A percentile compares a stretch with the other conserved stretches of the same genome.
These are phyloP conservation scores for Atrina japonica DNA, from an alignment of 2,888 invertebrate species.

Conservation along the genomic window DNA sequence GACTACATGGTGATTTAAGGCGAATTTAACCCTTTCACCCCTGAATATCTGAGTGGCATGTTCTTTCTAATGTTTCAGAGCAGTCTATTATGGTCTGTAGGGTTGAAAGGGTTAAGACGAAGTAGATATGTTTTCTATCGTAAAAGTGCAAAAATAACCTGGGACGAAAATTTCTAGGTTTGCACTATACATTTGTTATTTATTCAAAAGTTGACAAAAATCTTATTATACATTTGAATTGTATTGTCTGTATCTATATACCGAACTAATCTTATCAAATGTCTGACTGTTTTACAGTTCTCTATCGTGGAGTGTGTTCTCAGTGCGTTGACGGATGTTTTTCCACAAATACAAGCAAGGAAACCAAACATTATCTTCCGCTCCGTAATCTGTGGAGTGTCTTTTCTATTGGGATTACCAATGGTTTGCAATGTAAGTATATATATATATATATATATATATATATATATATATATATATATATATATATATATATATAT, in stretches of 20 bases:
- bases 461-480: not conserved
- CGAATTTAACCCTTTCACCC: too few relatives aligned
- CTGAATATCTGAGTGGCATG: too few relatives aligned
- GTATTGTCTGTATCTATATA: too few relatives aligned
- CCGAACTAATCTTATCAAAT: too few relatives aligned
- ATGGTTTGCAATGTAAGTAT: conserved; percentile 73
- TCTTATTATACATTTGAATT: not conserved
- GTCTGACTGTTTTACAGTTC: conserved; percentile 76
- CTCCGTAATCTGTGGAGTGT: conserved; percentile 59
- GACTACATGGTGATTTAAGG: too few relatives aligned
- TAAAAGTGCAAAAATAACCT: too few relatives aligned
- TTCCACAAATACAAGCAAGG: conserved; percentile 62
- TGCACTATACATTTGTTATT: not conserved
- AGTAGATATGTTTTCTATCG: too few relatives aligned
- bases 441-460: not conserved
- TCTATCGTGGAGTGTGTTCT: conserved; percentile 80
- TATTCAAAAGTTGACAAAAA: not conserved
- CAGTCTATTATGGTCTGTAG: too few relatives aligned
- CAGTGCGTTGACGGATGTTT: conserved; percentile 79
- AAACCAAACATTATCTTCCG: conserved; percentile 72
- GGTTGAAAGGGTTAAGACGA: too few relatives aligned
- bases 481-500: not conserved
- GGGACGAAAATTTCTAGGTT: too few relatives aligned
- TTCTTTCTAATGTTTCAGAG: too few relatives aligned
- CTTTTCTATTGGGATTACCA: conserved; percentile 73